Evolutionary conservation across 2,797 vertebrate genomes (phyloP).

Genomic region (Bovichtus variegatus): DNA sequence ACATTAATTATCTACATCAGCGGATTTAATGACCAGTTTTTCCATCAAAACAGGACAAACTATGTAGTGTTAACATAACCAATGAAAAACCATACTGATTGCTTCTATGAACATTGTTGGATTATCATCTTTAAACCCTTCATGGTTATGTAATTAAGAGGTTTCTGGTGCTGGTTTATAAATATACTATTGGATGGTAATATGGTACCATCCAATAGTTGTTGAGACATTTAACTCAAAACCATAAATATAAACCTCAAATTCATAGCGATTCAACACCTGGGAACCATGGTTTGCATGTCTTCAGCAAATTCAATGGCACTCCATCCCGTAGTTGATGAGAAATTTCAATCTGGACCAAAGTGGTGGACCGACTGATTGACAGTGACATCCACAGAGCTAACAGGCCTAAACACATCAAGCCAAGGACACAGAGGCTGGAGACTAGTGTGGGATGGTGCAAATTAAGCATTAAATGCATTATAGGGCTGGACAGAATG

Average conservation of each 20-base stretch:
- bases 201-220: too few species aligned
- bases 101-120: neutral
- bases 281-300: too few species aligned
- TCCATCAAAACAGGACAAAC: neutral
- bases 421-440: neutral
- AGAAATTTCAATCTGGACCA: too few species aligned
- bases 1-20: neutral
- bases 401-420: neutral
- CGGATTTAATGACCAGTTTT: neutral
- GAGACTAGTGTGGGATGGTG: neutral
- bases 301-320: neutral
- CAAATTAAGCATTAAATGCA: neutral
- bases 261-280: too few species aligned
- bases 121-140: neutral
- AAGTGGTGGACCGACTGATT: fast-evolving
- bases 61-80: neutral
- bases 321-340: neutral
- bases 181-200: too few species aligned
- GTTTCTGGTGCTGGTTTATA: neutral
- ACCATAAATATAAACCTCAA: too few species aligned
- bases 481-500: too few species aligned
- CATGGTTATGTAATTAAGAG: neutral
- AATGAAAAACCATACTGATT: neutral
- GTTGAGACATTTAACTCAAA: too few species aligned
- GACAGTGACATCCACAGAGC: neutral